These are phyloP conservation scores for Catocala sponsa DNA, from an alignment of 2,888 invertebrate species.

Conservation along the genomic window DNA sequence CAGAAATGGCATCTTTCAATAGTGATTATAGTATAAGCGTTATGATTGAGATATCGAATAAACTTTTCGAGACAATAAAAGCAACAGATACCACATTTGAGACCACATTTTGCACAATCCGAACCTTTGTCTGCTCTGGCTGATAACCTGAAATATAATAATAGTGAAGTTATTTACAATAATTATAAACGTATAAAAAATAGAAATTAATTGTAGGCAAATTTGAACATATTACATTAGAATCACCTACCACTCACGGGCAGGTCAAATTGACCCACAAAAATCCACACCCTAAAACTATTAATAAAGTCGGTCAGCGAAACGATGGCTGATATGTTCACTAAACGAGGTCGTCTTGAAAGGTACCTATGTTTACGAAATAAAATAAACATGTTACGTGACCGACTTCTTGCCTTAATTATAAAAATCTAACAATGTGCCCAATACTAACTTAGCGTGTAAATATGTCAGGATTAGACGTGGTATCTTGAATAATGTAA, in stretches of 20 bases:
- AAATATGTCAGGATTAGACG: slow-evolving; percentile 95
- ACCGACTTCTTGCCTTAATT: no score
- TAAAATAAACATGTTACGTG: no score
- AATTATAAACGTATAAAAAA: no score
- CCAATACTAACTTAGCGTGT: slow-evolving; percentile 93
- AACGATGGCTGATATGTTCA: background rate
- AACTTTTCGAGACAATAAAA: slow-evolving; percentile 97
- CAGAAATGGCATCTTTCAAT: slow-evolving; percentile 97
- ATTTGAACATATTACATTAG: no score
- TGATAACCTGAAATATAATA: slow-evolving; percentile 85
- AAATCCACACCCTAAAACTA: background rate
- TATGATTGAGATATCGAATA: slow-evolving; percentile 96
- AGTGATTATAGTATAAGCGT: slow-evolving; percentile 97
- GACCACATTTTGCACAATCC: slow-evolving; percentile 91
- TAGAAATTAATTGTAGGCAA: no score
- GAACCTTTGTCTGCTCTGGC: slow-evolving; percentile 91
- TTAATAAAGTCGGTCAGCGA: slow-evolving; percentile 6
- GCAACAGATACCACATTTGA: slow-evolving; percentile 95
- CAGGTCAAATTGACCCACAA: background rate
- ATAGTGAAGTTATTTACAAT: background rate
- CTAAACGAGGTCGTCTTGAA: slow-evolving; percentile 1
- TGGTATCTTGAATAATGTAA: slow-evolving; percentile 97
- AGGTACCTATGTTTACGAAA: background rate
- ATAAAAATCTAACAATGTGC: background rate
- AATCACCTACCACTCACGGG: background rate